Evolutionary conservation across 2,888 invertebrate species (phyloP).

Genomic region (Athripsodes cinereus): DNA sequence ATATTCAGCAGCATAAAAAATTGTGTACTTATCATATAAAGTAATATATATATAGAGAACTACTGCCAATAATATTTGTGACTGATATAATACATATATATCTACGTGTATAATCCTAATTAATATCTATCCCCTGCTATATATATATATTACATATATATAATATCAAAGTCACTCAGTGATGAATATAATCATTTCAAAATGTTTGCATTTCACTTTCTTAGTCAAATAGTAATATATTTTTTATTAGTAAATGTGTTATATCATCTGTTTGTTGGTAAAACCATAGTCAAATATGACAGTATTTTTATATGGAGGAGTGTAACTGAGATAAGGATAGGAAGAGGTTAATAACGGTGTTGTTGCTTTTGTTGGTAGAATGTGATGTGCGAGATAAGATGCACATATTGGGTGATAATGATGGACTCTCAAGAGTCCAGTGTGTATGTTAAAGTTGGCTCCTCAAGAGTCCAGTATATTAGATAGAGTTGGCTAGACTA

Average conservation of each 20-base stretch:
- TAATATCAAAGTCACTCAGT: not conserved
- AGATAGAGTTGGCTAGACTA: not conserved
- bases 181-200: conserved; percentile 42
- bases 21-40: too few species aligned
- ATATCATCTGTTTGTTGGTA: conserved; percentile 45
- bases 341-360: conserved; percentile 18
- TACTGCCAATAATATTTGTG: conserved; percentile 8
- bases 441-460: too few species aligned
- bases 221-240: conserved; percentile 49
- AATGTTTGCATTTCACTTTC: conserved; percentile 50
- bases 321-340: conserved; percentile 40
- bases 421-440: too few species aligned
- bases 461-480: too few species aligned
- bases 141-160: not conserved
- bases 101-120: conserved; percentile 1
- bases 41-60: too few species aligned
- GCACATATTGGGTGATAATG: conserved; percentile 16
- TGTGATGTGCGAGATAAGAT: conserved; percentile 21
- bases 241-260: conserved; percentile 42
- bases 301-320: conserved; percentile 54
- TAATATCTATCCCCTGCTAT: not conserved
- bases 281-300: conserved; percentile 51
- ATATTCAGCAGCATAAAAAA: too few species aligned
- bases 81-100: conserved; percentile 10
- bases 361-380: conserved; percentile 12